Conservation (phyloP, 2,113 vertebrate species). For the Catagonus wagneri region DNA sequence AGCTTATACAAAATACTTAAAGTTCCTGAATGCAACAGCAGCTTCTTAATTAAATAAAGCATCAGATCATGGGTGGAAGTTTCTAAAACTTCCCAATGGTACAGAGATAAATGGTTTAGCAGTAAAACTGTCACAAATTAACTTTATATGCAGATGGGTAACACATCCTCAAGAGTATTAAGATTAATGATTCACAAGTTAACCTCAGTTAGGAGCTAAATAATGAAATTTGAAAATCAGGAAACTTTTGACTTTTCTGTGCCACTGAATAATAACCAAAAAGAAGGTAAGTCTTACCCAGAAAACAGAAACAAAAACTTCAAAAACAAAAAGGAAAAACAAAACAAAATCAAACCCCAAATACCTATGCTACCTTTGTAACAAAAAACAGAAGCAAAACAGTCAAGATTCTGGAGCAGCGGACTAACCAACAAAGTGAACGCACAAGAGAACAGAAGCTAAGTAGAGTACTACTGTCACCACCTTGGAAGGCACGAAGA, state of each 20-base stretch:
- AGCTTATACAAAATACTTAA: neutral
- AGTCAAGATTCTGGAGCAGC: neutral
- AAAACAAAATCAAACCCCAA: neutral
- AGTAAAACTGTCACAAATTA: constrained; percentile 31
- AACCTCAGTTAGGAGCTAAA: constrained; percentile 38
- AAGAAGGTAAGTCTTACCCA: neutral
- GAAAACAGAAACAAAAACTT: constrained; percentile 62
- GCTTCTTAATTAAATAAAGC: constrained; percentile 38
- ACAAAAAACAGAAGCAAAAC: constrained; percentile 53
- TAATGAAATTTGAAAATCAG: neutral
- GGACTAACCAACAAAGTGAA: neutral
- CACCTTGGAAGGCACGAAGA: constrained; percentile 18
- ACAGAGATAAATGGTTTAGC: constrained; percentile 15
- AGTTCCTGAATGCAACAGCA: constrained; percentile 46
- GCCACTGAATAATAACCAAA: constrained; percentile 49
- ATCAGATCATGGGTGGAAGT: neutral
- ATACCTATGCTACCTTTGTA: constrained; percentile 5
- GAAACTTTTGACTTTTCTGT: constrained; percentile 41
- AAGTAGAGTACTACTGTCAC: neutral
- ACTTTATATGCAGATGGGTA: constrained; percentile 5
- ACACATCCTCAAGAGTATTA: constrained; percentile 38
- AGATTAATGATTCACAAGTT: constrained; percentile 33
- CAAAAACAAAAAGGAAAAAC: neutral
- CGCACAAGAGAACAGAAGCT: neutral
- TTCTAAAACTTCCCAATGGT: constrained; percentile 35